Conservation (phyloP, 2,113 vertebrate genomes). For the Actenoides lindsayi region DNA sequence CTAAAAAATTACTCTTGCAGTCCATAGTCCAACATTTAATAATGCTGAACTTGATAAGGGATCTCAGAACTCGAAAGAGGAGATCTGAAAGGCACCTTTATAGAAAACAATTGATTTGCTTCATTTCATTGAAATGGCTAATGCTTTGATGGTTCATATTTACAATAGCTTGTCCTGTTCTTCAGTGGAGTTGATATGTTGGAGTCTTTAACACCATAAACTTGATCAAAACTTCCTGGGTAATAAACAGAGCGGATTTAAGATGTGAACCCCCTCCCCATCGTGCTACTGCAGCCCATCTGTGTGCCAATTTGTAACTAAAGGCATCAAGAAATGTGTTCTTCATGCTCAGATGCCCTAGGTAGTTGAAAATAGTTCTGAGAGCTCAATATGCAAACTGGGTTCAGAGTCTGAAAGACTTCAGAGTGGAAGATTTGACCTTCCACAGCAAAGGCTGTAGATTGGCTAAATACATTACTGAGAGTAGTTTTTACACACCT, state of each 20-base stretch:
- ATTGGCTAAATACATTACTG: neutral
- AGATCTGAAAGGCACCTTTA: slow-evolving; percentile 84
- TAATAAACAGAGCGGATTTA: slow-evolving; percentile 77
- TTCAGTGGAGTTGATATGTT: slow-evolving; percentile 77
- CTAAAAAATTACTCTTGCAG: slow-evolving; percentile 64
- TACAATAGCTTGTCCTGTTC: slow-evolving; percentile 79
- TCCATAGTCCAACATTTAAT: slow-evolving; percentile 56
- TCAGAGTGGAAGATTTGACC: slow-evolving; percentile 72
- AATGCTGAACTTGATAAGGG: slow-evolving; percentile 68
- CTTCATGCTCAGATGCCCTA: slow-evolving; percentile 76
- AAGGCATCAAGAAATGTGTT: slow-evolving; percentile 77
- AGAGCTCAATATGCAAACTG: slow-evolving; percentile 78
- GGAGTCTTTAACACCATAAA: slow-evolving; percentile 80
- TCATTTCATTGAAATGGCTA: slow-evolving; percentile 85
- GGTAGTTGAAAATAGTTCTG: slow-evolving; percentile 74
- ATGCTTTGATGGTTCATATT: slow-evolving; percentile 85
- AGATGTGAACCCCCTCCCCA: slow-evolving; percentile 55
- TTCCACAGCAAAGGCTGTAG: slow-evolving; percentile 43
- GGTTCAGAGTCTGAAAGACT: slow-evolving; percentile 70
- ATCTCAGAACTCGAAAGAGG: slow-evolving; percentile 70
- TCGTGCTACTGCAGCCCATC: slow-evolving; percentile 60
- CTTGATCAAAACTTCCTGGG: slow-evolving; percentile 81
- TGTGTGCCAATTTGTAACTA: slow-evolving; percentile 79
- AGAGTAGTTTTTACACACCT: neutral
- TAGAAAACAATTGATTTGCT: slow-evolving; percentile 81